Evolutionary conservation across 37 sponge, comb jelly and placozoan genomes (phyloP), one percentile per base, ranked within the genome.

Genomic region (Tethya wilhelma): DNA sequence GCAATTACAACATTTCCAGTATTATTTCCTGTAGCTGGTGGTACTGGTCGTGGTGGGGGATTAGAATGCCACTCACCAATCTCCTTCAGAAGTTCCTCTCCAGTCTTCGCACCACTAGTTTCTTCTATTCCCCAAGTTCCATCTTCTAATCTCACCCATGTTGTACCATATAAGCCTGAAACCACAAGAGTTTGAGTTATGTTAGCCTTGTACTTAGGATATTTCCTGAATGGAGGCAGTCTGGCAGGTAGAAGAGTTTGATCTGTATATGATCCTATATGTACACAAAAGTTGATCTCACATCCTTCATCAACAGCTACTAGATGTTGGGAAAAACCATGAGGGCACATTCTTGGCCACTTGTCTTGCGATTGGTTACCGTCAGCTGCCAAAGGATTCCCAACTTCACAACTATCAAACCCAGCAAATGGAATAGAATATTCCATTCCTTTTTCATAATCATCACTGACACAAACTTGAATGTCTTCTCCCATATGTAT

Each of bases 351-450:
- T 11, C 75, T 74, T 0, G 86, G 91, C 83, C 77, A 81, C 19
- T 37, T 56, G 58, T 33, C 7, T 26, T 44, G 11, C 38, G 56
- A 23, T 55, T 46, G 32, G 39, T 57, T 25, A 17, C 17, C 32
- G 22, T 49, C 26, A 3, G 44, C 81, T 29, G 93, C 89, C 33
- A 93, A 42, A 0, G 89, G 93, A 41, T 93, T 93, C 8, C 93
- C 93, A 29, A 67, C 72, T 1, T 26, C 38, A 30, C 93, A 93
- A 60, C 93, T 93, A 14, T 85, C 78, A 39, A 93, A 88, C 9
- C 93, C 93, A 31, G 76, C 89, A 81, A 93, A 93, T 6, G 85
- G 85, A 4, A 88, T 25, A n/a, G 90, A 70, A 62, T 41, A 81
- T 25, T 40, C 56, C 59, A 23, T 64, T 2, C 78, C 93, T 32